These are phyloP conservation scores for Lagorchestes hirsutus DNA, from an alignment of 2,797 vertebrate genomes.

Conservation along the genomic window DNA sequence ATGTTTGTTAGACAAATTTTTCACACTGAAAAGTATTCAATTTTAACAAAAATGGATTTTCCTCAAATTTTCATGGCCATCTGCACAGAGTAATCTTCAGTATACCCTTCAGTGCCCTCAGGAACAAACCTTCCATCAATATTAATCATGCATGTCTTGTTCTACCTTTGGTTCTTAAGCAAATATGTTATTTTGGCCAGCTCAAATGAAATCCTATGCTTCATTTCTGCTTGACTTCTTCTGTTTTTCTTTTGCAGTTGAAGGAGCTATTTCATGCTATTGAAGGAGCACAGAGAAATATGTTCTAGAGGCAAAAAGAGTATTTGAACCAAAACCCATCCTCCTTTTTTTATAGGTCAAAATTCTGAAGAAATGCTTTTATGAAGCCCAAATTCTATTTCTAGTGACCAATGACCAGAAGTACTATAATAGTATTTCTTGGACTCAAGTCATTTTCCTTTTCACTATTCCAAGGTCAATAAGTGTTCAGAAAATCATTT, in stretches of 20 bases:
- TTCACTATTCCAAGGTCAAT: background rate
- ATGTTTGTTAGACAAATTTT: constrained; percentile 14
- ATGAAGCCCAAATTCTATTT: constrained; percentile 2
- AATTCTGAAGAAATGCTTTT: background rate
- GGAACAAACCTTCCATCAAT: background rate
- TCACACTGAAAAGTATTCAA: background rate
- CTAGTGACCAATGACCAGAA: background rate
- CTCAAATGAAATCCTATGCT: constrained; percentile 33
- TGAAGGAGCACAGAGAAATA: constrained; percentile 31
- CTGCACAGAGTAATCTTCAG: background rate
- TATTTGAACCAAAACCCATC: constrained; percentile 15
- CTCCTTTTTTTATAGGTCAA: constrained; percentile 51
- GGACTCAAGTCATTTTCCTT: background rate
- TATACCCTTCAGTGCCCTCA: background rate
- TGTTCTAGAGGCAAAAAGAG: constrained; percentile 24
- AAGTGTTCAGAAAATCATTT: background rate
- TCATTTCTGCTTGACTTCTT: constrained; percentile 56
- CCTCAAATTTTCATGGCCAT: constrained; percentile 9
- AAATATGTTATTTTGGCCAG: constrained; percentile 39
- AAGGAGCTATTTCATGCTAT: constrained; percentile 13
- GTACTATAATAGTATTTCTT: background rate
- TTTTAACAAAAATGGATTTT: constrained; percentile 1
- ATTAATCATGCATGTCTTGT: background rate
- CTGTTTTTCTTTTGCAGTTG: constrained; percentile 37
- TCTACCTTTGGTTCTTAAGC: constrained; percentile 27